Evolutionary conservation across 2,113 vertebrate genomes (phyloP).

Genomic region (Urocitellus parryii): DNA sequence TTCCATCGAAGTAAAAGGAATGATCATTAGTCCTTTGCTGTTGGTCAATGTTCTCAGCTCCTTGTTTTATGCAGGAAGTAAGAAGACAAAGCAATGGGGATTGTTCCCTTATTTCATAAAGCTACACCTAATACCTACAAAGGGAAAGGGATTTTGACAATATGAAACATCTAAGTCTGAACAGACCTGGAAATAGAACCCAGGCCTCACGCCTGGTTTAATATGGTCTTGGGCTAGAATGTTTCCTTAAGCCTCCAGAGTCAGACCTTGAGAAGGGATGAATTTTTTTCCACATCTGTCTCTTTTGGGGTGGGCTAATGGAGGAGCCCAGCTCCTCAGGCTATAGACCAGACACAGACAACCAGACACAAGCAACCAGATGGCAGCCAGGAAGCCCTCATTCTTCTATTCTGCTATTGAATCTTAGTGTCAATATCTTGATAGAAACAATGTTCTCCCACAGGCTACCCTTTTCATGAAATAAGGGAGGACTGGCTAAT

Average conservation of each 20-base stretch:
- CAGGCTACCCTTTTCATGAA: neutral
- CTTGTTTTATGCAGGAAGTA: neutral
- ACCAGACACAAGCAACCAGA: neutral
- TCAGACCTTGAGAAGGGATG: neutral
- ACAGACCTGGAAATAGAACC: neutral
- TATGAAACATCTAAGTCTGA: neutral
- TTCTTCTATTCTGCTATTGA: neutral
- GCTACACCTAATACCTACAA: neutral
- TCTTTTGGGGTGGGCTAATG: neutral
- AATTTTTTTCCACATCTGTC: neutral
- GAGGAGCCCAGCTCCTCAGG: neutral
- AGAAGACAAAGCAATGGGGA: neutral
- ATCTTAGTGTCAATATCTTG: neutral
- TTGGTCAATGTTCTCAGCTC: neutral
- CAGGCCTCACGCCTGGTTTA: neutral
- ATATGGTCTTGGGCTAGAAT: neutral
- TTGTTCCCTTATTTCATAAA: neutral
- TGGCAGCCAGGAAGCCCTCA: neutral
- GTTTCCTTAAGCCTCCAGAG: neutral
- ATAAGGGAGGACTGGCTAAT: neutral
- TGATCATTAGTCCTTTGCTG: neutral
- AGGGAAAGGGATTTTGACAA: neutral
- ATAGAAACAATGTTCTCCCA: neutral
- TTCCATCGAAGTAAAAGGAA: neutral
- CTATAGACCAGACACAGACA: neutral